phyloP scores from a whole-genome alignment of 1,140 invertebrate genomes.

The Saccostrea glomerata region DNA sequence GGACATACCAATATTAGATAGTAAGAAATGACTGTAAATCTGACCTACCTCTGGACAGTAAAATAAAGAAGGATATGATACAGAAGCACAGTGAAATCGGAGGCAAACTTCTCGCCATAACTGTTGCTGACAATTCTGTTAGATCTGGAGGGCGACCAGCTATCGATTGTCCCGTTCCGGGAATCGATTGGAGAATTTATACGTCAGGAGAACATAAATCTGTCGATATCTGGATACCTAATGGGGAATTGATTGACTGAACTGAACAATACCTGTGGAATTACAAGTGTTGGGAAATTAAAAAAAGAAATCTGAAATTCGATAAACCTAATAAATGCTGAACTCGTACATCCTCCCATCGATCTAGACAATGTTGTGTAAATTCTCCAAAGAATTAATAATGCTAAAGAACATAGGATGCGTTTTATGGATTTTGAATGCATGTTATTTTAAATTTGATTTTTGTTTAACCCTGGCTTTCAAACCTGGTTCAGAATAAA shows the following conservation, averaged over 20 bases:
- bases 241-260: background rate
- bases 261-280: background rate
- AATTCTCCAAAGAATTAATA: too few relatives aligned
- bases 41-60: slow-evolving; percentile 26
- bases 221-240: slow-evolving; percentile 19
- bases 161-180: slow-evolving; percentile 17
- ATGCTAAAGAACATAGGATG: too few relatives aligned
- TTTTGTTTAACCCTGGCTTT: too few relatives aligned
- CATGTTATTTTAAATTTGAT: too few relatives aligned
- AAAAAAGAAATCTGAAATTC: slow-evolving; percentile 30
- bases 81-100: slow-evolving; percentile 17
- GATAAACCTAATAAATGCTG: background rate
- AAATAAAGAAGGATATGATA: background rate
- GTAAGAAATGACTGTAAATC: background rate
- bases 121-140: background rate
- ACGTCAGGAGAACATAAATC: slow-evolving; percentile 3
- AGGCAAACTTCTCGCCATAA: slow-evolving; percentile 27
- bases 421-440: too few relatives aligned
- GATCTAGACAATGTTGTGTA: background rate
- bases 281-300: slow-evolving; percentile 2
- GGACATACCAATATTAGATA: too few relatives aligned
- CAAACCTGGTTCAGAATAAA: too few relatives aligned
- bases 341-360: background rate
- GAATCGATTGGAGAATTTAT: slow-evolving; percentile 15
- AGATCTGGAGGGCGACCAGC: background rate